phyloP scores from a whole-genome alignment of 2,797 vertebrate genomes.

The Valencia hispanica region DNA sequence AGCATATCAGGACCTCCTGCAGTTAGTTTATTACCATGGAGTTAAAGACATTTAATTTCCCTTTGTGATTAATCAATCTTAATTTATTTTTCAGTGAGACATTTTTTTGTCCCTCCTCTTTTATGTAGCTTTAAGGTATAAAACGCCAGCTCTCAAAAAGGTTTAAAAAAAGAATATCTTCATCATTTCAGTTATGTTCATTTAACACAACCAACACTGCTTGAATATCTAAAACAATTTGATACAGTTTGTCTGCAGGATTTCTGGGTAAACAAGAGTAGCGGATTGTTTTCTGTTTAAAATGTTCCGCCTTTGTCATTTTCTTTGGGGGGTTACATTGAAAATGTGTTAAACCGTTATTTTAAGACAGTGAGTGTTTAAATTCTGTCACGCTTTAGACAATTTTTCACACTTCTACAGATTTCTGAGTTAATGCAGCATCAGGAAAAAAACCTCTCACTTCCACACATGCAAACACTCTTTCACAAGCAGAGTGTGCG shows the following conservation, averaged over 20 bases:
- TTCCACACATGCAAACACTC: neutral
- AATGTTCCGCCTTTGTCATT: neutral
- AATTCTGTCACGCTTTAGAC: neutral
- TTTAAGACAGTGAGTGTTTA: neutral
- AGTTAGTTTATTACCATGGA: too few relatives aligned
- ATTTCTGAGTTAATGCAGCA: neutral
- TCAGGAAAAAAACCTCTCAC: neutral
- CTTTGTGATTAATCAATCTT: neutral
- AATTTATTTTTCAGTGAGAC: neutral
- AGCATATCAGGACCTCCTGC: too few relatives aligned
- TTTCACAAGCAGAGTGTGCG: constrained; percentile 17
- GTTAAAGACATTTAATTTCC: neutral
- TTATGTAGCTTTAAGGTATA: neutral
- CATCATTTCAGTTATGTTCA: neutral
- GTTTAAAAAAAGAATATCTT: neutral
- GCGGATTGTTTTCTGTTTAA: neutral
- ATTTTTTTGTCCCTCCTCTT: neutral
- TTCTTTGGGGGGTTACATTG: neutral
- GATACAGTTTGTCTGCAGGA: neutral
- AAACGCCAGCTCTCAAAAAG: neutral
- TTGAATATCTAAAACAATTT: neutral
- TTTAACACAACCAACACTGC: neutral
- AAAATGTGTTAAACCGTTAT: neutral
- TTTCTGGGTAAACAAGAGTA: neutral
- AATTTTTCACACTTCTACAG: neutral